A percentile compares a stretch with the other conserved stretches of the same genome.
Conservation (phyloP, 1,140 invertebrate genomes). For the Lepidurus apus region DNA sequence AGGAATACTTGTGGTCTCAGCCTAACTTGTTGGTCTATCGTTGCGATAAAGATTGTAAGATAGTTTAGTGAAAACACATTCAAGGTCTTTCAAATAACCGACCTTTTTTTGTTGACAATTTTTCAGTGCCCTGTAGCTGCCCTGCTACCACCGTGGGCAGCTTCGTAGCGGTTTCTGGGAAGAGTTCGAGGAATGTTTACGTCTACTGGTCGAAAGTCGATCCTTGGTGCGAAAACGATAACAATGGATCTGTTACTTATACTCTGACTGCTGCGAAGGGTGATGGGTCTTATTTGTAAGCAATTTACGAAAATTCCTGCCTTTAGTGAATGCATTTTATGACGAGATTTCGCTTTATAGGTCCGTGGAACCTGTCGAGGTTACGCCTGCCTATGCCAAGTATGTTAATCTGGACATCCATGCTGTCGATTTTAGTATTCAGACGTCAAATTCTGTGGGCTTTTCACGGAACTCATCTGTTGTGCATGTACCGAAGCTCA, state of each 20-base stretch:
- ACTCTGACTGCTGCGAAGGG: not conserved
- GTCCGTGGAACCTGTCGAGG: not conserved
- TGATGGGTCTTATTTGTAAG: not conserved
- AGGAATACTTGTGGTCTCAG: constrained; percentile 57
- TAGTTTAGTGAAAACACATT: not conserved
- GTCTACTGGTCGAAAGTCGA: constrained; percentile 38
- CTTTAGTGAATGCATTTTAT: not conserved
- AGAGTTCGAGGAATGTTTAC: constrained; percentile 37
- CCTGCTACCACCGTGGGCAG: constrained; percentile 58
- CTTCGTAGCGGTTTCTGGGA: constrained; percentile 55
- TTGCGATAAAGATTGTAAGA: constrained; percentile 46
- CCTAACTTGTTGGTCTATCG: constrained; percentile 55
- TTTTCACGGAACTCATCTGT: not conserved
- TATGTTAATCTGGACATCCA: not conserved
- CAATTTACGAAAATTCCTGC: not conserved
- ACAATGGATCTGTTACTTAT: not conserved
- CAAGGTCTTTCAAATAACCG: constrained; percentile 43
- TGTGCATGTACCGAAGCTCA: not conserved
- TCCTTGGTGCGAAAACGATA: constrained; percentile 35
- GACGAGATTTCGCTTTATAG: not conserved
- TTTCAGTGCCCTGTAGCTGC: constrained; percentile 51
- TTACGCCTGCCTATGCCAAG: not conserved
- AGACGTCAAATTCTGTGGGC: not conserved
- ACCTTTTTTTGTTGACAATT: constrained; percentile 35
- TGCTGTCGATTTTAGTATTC: not conserved